These are phyloP conservation scores for Ceyx melanurus DNA, from an alignment of 2,113 vertebrate genomes.

Conservation along the genomic window DNA sequence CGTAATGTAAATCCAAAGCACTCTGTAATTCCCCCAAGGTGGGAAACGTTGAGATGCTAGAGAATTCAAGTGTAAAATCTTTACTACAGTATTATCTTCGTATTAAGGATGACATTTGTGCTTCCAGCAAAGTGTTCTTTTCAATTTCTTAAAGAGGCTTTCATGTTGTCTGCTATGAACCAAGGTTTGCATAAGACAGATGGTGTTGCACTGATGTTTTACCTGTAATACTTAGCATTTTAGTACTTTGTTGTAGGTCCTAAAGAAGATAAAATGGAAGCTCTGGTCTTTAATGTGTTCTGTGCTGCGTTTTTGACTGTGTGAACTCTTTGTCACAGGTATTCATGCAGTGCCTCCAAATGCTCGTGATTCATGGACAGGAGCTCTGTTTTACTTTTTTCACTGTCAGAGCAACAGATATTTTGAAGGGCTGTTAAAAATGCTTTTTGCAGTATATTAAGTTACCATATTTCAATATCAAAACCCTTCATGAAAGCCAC, in stretches of 20 bases:
- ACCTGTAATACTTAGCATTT: background rate
- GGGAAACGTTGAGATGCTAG: background rate
- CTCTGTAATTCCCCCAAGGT: background rate
- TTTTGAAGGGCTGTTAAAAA: background rate
- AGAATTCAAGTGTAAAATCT: background rate
- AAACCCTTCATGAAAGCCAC: background rate
- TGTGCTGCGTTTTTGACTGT: background rate
- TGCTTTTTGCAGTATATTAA: background rate
- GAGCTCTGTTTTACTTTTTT: background rate
- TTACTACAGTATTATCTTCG: background rate
- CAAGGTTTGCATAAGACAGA: background rate
- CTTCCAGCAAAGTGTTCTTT: background rate
- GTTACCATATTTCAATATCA: background rate
- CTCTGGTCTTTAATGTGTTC: background rate
- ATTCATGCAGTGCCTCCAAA: background rate
- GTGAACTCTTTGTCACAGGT: background rate
- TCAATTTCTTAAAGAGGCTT: background rate
- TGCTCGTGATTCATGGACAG: fast-evolving
- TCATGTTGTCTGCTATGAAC: background rate
- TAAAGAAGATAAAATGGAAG: background rate
- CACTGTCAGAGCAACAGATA: background rate
- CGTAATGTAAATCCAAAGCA: background rate
- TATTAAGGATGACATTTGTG: background rate
- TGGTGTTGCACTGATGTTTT: background rate
- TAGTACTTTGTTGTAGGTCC: background rate